Base-by-base conservation (phyloP, 2,888 invertebrate species). In the Lycia hirtaria region DNA sequence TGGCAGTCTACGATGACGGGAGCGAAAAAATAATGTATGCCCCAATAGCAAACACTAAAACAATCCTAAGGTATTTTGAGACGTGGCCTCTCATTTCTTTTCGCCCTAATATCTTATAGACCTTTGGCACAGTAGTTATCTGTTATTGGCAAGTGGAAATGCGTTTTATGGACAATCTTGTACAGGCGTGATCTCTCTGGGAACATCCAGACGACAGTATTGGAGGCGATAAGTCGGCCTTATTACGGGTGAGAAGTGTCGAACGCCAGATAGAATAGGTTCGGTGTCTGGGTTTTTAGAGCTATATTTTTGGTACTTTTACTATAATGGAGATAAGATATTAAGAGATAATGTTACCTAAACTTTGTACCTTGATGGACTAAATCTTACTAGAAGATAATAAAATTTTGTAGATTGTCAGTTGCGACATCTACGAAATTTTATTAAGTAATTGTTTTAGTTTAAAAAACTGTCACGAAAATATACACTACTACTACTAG, bases 141-240 rank as follows among this genome's bases (percentile, higher is more conserved):
- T 50, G 38, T 43, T 52, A 63, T 49, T 57, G 51, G 37, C 38
- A 28, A 15, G 35, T 38, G 24, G 51, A 43, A 35, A 60, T 68
- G 68, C 64, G 61, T 68, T 71, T 64, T 67, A 71, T 70, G 65
- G 70, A 61, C 61, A 61, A 67, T 74, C 72, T 71, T 64, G 72
- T 68, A 63, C 72, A 62, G 62, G 69, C 69, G 71, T 73, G 75
- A 77, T 75, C 73, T 71, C 72, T 75, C 77, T 73, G 64, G 57
- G 56, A 53, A 58, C 62, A 66, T 57, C 56, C 17, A 28, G 68
- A 61, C 69, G 47, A 58, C 78, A 78, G 75, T n/a, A n/a, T 71
- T 80, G 80, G 54, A 57, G 54, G 67, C 70, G 70, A 73, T 48
- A 38, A 12, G 40, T 40, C 32, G 38, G 9, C 43, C 33, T 33